Evolutionary conservation across 2,888 invertebrate species (phyloP).

Genomic region (Incurvaria masculella): DNA sequence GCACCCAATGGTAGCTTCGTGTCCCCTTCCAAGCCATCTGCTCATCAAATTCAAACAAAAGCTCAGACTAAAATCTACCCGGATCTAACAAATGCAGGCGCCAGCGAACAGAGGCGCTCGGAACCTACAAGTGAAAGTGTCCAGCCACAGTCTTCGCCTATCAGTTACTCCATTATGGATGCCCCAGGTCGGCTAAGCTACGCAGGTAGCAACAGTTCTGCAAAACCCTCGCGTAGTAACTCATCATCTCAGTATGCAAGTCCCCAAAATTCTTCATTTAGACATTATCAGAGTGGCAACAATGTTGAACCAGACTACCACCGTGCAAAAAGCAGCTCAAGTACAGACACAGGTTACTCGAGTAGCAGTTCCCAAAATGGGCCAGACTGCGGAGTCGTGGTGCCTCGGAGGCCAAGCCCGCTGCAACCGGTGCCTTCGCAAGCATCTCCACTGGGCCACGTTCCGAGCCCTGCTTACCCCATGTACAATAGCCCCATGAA

Average conservation of each 20-base stretch:
- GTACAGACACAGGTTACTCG: slow-evolving; percentile 61
- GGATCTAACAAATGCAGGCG: slow-evolving; percentile 45
- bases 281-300: slow-evolving; percentile 62
- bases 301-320: slow-evolving; percentile 61
- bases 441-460: slow-evolving; percentile 70
- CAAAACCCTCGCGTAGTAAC: slow-evolving; percentile 46
- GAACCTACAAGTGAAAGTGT: slow-evolving; percentile 46
- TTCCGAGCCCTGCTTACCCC: slow-evolving; percentile 77
- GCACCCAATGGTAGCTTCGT: slow-evolving; percentile 47
- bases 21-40: slow-evolving; percentile 49
- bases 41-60: slow-evolving; percentile 64
- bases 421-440: slow-evolving; percentile 63
- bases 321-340: slow-evolving; percentile 60
- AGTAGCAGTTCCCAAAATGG: slow-evolving; percentile 62
- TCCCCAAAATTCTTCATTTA: slow-evolving; percentile 53
- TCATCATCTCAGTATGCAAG: slow-evolving; percentile 49
- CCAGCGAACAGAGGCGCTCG: slow-evolving; percentile 50
- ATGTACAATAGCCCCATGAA: slow-evolving; percentile 83
- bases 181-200: slow-evolving; percentile 63
- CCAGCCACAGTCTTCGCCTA: slow-evolving; percentile 66
- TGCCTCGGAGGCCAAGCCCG: slow-evolving; percentile 69
- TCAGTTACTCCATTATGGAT: slow-evolving; percentile 75
- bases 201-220: slow-evolving; percentile 49
- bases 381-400: slow-evolving; percentile 63
- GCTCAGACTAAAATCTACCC: slow-evolving; percentile 77